phyloP scores from a whole-genome alignment of 2,888 invertebrate species.

The Busseola fusca region DNA sequence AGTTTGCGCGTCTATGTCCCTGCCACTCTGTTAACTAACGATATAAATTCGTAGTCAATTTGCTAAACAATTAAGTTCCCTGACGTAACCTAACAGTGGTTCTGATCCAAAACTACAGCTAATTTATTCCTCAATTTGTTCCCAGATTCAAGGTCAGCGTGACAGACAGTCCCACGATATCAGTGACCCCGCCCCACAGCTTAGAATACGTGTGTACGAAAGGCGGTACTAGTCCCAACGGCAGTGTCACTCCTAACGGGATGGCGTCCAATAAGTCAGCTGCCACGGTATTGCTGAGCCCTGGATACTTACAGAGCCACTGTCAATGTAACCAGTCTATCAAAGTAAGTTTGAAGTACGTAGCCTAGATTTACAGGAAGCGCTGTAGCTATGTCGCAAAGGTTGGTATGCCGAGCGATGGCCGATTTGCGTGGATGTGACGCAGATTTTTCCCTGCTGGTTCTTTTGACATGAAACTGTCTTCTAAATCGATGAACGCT shows the following conservation, averaged over 20 bases:
- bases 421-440: no score
- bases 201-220: constrained; percentile 83
- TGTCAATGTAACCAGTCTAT: constrained; percentile 87
- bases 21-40: background rate
- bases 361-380: no score
- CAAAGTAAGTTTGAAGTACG: constrained; percentile 71
- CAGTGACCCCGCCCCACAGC: constrained; percentile 84
- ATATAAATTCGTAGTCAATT: background rate
- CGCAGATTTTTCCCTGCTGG: no score
- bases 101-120: background rate
- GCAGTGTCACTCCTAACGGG: constrained; percentile 83
- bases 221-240: constrained; percentile 81
- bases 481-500: no score
- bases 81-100: background rate
- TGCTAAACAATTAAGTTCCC: background rate
- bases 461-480: no score
- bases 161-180: constrained; percentile 85
- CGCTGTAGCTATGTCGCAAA: no score
- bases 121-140: constrained; percentile 25
- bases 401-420: no score
- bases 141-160: constrained; percentile 82
- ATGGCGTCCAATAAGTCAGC: constrained; percentile 81
- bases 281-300: constrained; percentile 83
- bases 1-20: background rate
- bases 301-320: constrained; percentile 82